Conservation (phyloP, 2,888 invertebrate genomes). For the Gymnoscelis rufifasciata region DNA sequence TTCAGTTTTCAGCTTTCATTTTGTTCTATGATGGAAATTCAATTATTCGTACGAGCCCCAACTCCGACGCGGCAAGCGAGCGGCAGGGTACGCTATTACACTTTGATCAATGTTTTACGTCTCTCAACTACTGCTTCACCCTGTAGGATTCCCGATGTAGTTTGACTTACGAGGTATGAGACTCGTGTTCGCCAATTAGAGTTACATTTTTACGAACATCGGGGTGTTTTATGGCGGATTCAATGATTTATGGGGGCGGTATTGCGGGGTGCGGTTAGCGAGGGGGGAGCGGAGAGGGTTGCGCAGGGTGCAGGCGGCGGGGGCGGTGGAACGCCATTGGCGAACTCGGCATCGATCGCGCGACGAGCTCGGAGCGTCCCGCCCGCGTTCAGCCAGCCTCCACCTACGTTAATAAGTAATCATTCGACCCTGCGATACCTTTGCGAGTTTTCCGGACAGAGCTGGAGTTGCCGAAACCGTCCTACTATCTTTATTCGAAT, state of each 20-base stretch:
- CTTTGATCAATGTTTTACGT: slow-evolving; percentile 71
- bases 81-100: slow-evolving; percentile 55
- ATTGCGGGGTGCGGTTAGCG: slow-evolving; percentile 61
- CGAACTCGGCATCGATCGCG: slow-evolving; percentile 75
- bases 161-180: slow-evolving; percentile 62
- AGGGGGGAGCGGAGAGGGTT: slow-evolving; percentile 59
- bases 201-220: slow-evolving; percentile 77
- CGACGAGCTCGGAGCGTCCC: slow-evolving; percentile 69
- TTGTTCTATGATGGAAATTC: slow-evolving; percentile 77
- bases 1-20: slow-evolving; percentile 76
- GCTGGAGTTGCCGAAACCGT: slow-evolving; percentile 70
- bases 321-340: slow-evolving; percentile 76
- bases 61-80: slow-evolving; percentile 53
- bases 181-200: slow-evolving; percentile 74
- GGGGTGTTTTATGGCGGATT: slow-evolving; percentile 77
- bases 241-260: slow-evolving; percentile 78
- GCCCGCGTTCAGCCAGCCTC: slow-evolving; percentile 74
- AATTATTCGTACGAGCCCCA: slow-evolving; percentile 71
- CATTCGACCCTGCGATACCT: slow-evolving; percentile 76
- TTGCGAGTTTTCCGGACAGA: slow-evolving; percentile 73
- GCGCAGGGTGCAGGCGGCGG: slow-evolving; percentile 62
- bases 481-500: slow-evolving; percentile 67
- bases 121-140: slow-evolving; percentile 50
- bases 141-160: slow-evolving; percentile 52
- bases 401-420: slow-evolving; percentile 80